Conservation (phyloP, 2,888 invertebrate species). For the Lasioglossum leucozonium region DNA sequence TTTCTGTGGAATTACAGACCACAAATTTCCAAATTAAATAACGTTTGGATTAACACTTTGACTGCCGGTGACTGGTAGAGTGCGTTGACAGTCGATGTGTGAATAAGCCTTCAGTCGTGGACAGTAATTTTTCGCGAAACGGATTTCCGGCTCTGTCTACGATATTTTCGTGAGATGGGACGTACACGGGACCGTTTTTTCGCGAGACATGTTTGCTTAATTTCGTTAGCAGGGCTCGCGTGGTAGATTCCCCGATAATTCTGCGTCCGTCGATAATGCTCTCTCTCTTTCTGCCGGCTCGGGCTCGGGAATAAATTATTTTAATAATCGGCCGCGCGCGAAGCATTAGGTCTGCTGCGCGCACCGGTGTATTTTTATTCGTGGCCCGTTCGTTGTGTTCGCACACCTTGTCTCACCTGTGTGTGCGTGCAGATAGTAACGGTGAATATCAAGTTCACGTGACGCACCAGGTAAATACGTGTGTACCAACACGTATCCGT, state of each 20-base stretch:
- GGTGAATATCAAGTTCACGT: conserved; percentile 69
- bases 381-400: conserved; percentile 8
- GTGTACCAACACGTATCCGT: conserved; percentile 51
- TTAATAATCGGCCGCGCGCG: conserved; percentile 44
- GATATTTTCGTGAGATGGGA: not conserved
- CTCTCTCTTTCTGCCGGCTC: not conserved
- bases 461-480: conserved; percentile 67
- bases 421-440: conserved; percentile 58
- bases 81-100: not conserved
- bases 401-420: conserved; percentile 4
- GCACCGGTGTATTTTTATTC: conserved; percentile 47
- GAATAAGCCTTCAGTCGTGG: not conserved
- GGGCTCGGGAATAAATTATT: conserved; percentile 48
- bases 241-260: conserved; percentile 34
- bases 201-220: conserved; percentile 18
- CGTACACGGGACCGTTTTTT: not conserved
- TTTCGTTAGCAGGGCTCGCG: conserved; percentile 20
- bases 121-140: not conserved
- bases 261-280: conserved; percentile 42
- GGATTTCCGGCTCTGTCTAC: not conserved
- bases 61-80: not conserved
- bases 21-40: not conserved
- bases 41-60: not conserved
- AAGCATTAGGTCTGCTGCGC: conserved; percentile 10
- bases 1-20: not conserved